Conservation (phyloP, 2,888 invertebrate species). For the Bugulina stolonifera region DNA sequence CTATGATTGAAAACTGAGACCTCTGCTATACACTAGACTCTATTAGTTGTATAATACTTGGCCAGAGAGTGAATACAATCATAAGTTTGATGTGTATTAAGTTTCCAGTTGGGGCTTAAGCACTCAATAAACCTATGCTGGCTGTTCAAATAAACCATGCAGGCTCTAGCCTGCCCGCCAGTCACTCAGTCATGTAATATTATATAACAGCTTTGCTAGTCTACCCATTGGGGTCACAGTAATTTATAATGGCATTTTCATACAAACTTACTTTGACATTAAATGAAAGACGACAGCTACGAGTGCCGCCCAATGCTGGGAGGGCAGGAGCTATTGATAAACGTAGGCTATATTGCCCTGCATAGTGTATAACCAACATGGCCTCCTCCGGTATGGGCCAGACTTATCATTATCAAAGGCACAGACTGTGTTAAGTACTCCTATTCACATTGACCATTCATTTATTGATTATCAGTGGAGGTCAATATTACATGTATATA, state of each 20-base stretch:
- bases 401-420: constrained; percentile 21
- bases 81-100: constrained; percentile 6
- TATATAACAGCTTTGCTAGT: constrained; percentile 19
- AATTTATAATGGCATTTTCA: not conserved
- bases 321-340: too few relatives aligned
- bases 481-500: constrained; percentile 17
- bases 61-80: not conserved
- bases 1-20: constrained; percentile 18
- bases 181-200: not conserved
- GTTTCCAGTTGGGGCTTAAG: constrained; percentile 13
- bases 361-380: too few relatives aligned
- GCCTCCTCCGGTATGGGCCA: too few relatives aligned
- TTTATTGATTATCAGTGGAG: constrained; percentile 9
- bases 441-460: not conserved
- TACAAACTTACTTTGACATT: not conserved
- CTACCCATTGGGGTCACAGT: not conserved
- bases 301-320: too few relatives aligned
- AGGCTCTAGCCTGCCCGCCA: not conserved
- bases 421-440: not conserved
- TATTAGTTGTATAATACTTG: not conserved
- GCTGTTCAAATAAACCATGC: not conserved
- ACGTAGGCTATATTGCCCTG: too few relatives aligned
- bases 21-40: not conserved
- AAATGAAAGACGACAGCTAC: not conserved
- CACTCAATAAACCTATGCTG: constrained; percentile 24